Evolutionary conservation across 2,888 invertebrate species (phyloP), one percentile per base, ranked within the genome.

Genomic region (Tiliacea citrago): DNA sequence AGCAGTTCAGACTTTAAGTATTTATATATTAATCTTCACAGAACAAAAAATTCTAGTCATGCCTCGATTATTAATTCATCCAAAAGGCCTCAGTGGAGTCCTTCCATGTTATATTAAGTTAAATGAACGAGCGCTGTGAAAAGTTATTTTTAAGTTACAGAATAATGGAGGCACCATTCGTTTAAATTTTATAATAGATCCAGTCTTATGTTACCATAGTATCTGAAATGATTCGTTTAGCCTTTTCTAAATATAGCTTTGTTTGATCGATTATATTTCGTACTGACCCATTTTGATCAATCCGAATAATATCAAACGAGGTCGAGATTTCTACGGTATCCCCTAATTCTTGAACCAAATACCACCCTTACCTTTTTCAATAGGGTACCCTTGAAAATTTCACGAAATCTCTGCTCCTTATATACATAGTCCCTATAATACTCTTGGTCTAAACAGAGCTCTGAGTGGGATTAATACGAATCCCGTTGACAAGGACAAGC

Each of bases 51-150:
- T 71, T n/a, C 68, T 57, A 65, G 78, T 73, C 65, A 68, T 77
- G 81, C 39, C 73, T 73, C 58, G 65, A 81, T 85, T 73, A 86
- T 75, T 67, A 73, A 84, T 84, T 85, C 81, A 85, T 73, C 35
- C 47, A 78, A 85, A 76, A 76, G 84, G 74, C 74, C 86, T 77
- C 84, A 61, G 74, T 42, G 81, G 84, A 69, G 45, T 68, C 29
- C 61, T 81, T 81, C 47, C 68, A 24, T 35, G 62, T 69, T 73
- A 45, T 81, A 78, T 81, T 76, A 84, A 72, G 81, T 84, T 73
- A 73, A 78, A 78, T 71, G 72, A 69, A 66, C 49, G 2, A 62
- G 39, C 24, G 55, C 66, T 81, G 18, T 53, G 49, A 57, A 61
- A 70, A 76, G 58, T 81, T 72, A 55, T 69, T 71, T 53, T 49